Evolutionary conservation across 2,113 vertebrate species (phyloP).

Genomic region (Pluvianellus socialis): DNA sequence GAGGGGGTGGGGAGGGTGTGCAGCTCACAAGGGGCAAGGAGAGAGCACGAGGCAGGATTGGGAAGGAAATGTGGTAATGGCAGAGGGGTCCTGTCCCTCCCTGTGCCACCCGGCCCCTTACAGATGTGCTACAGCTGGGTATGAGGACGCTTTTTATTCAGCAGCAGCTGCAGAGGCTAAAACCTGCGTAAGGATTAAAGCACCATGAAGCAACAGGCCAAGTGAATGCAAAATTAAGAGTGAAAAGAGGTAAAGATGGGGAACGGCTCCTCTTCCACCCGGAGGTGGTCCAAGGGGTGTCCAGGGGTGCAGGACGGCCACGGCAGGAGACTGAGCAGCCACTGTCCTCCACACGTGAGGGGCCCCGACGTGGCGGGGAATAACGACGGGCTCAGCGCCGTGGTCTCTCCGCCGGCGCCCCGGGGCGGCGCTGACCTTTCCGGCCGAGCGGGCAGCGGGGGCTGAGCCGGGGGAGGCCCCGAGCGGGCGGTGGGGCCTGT

Average conservation of each 20-base stretch:
- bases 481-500: background rate
- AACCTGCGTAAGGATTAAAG: background rate
- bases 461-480: background rate
- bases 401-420: background rate
- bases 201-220: background rate
- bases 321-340: background rate
- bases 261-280: background rate
- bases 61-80: background rate
- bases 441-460: background rate
- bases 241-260: background rate
- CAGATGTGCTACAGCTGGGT: background rate
- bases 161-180: background rate
- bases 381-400: background rate
- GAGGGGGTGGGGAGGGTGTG: no score
- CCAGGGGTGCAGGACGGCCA: background rate
- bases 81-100: background rate
- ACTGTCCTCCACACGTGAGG: background rate
- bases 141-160: background rate
- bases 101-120: background rate
- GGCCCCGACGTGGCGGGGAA: background rate
- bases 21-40: background rate
- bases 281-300: background rate
- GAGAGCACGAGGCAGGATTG: accelerated
- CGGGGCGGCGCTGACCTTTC: background rate
- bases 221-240: background rate